Conservation (phyloP, 2,113 vertebrate genomes). For the Syrrhaptes paradoxus region DNA sequence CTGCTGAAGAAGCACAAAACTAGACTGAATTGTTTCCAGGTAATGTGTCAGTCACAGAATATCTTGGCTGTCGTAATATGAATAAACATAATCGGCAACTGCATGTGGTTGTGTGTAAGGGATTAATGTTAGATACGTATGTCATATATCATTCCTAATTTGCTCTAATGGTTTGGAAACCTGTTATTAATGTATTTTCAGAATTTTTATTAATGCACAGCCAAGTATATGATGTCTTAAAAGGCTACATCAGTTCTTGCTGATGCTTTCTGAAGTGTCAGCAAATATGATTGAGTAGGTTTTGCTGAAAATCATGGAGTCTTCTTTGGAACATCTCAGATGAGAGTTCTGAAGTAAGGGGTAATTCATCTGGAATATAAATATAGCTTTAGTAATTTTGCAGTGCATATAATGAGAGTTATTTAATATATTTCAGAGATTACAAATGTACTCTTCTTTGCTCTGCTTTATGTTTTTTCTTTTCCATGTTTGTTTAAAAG, state of each 20-base stretch:
- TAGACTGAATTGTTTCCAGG: conserved; percentile 69
- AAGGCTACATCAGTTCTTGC: neutral
- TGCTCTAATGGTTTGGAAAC: neutral
- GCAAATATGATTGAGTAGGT: neutral
- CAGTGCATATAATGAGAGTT: neutral
- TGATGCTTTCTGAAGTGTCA: neutral
- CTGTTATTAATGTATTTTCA: neutral
- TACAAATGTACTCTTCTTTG: neutral
- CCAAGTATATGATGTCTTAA: neutral
- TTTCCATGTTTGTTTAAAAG: neutral
- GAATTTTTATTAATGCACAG: neutral
- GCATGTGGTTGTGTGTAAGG: neutral
- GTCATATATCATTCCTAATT: neutral
- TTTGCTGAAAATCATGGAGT: neutral
- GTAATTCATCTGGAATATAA: neutral
- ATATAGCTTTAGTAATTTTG: neutral
- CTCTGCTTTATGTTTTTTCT: neutral
- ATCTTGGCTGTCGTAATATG: neutral
- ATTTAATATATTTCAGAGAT: neutral
- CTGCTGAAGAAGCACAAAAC: conserved; percentile 67
- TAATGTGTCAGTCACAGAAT: conserved; percentile 34
- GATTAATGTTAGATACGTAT: neutral
- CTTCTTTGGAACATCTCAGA: neutral
- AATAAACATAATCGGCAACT: neutral
- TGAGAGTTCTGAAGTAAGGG: neutral